These are phyloP conservation scores for Drymonia ruficornis DNA, from an alignment of 2,888 invertebrate species.

Conservation along the genomic window DNA sequence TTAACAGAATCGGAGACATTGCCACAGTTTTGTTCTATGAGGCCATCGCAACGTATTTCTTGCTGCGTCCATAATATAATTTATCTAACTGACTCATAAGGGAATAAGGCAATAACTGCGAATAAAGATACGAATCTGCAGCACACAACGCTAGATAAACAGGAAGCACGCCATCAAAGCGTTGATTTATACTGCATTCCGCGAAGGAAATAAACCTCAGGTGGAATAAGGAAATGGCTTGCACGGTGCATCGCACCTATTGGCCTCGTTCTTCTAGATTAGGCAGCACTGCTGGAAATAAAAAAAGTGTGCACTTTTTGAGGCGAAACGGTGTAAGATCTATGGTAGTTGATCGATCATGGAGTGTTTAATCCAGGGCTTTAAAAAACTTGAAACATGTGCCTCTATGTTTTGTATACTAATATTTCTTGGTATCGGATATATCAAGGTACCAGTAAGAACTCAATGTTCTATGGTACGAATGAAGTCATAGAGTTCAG, in stretches of 20 bases:
- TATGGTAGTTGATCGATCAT: no score
- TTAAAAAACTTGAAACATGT: no score
- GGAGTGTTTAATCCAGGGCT: no score
- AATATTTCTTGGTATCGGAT: neutral
- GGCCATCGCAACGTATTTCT: no score
- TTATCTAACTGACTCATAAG: neutral
- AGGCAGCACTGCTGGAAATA: slow-evolving; percentile 12
- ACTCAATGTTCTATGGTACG: neutral
- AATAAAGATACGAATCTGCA: slow-evolving; percentile 20
- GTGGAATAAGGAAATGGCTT: slow-evolving; percentile 35
- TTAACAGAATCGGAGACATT: no score
- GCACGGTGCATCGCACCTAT: slow-evolving; percentile 21
- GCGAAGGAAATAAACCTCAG: slow-evolving; percentile 35
- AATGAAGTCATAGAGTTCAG: neutral
- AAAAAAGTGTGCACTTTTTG: no score
- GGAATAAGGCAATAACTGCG: slow-evolving; percentile 2
- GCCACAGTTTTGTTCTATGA: no score
- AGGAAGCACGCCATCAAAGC: slow-evolving; percentile 35
- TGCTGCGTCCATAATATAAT: neutral
- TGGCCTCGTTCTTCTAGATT: slow-evolving; percentile 33
- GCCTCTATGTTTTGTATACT: no score
- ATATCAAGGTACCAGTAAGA: neutral
- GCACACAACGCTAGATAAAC: slow-evolving; percentile 13
- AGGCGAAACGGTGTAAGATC: no score
- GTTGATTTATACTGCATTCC: slow-evolving; percentile 33